Evolutionary conservation across 1,140 invertebrate genomes (phyloP), one percentile per base, ranked within the genome.

Genomic region (Bombus superbus): DNA sequence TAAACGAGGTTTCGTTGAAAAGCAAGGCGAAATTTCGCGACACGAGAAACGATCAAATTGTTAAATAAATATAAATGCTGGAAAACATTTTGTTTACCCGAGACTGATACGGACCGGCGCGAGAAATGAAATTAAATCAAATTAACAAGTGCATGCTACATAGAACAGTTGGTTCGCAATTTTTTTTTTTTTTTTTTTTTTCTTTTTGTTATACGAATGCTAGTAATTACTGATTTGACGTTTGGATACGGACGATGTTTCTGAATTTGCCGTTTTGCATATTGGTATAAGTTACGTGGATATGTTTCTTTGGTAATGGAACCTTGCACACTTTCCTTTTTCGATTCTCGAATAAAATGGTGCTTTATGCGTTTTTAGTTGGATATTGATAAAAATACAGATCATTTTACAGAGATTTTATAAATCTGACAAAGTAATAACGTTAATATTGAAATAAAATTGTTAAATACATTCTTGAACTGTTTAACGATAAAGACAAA

Each of bases 1-100:
- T 90, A 66, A 86, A 90, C 77, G 69, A 82, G 44, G 57, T 74
- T 86, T 82, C 78, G 68, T 88, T 82, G 44, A 22, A 73, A 68
- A 79, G n/a, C 62, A 64, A 72, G 28, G 78, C 44, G 35, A 74
- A 79, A 62, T 74, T 10, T 75, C 76, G 42, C 32, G 42, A 13
- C 11, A 68, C 42, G 10, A 25, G 35, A 53, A 40, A 72, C 1
- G 40, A 72, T 71, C 13, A 18, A 40, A 57, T 25, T 42, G 35
- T 38, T 53, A 13, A 47, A 59, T 8, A 71, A 68, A 44, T n/a
- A 3, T 2, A 47, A n/a, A 9, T 25, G 25, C 32, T 59, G 38
- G 53, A 57, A 75, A 28, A 75, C 32, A 25, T 13, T 13, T 53
- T 35, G 38, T 72, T 72, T 42, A 32, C 10, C 2, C 28, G 25